Conservation (phyloP, 2,888 invertebrate genomes). For the Colletes collaris region DNA sequence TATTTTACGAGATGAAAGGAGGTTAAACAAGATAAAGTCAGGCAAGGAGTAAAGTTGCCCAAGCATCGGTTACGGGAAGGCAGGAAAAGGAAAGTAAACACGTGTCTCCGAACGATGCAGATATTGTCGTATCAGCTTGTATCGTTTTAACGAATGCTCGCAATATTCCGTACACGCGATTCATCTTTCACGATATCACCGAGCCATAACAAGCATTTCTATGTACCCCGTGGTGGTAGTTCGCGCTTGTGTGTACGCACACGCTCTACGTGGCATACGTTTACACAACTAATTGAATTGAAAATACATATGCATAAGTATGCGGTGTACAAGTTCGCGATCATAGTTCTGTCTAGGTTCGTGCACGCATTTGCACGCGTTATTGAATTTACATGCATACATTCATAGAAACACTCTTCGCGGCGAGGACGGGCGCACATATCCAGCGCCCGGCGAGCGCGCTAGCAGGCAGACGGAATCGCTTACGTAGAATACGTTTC, state of each 20-base stretch:
- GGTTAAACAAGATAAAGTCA: no score
- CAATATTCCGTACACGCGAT: background rate
- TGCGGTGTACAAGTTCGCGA: slow-evolving; percentile 20
- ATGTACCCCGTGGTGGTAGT: background rate
- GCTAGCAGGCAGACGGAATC: slow-evolving; percentile 48
- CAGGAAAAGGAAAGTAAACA: no score
- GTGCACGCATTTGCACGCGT: slow-evolving; percentile 9
- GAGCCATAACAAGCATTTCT: slow-evolving; percentile 7
- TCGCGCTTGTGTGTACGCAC: background rate
- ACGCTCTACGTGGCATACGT: slow-evolving; percentile 10
- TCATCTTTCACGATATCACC: background rate
- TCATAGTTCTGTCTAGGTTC: slow-evolving; percentile 14
- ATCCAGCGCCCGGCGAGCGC: slow-evolving; percentile 16
- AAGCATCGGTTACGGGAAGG: no score
- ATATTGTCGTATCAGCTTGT: background rate
- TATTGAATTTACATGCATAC: slow-evolving; percentile 47
- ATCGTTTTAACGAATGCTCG: background rate
- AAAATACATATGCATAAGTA: slow-evolving; percentile 30
- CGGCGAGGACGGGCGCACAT: slow-evolving; percentile 7
- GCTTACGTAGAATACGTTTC: slow-evolving; percentile 69
- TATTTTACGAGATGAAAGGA: no score
- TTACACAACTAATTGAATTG: slow-evolving; percentile 32
- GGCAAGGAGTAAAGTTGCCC: no score
- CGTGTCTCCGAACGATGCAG: no score
- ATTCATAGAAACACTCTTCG: slow-evolving; percentile 27